These are phyloP conservation scores for Muschampia plurimacula DNA, from an alignment of 2,888 invertebrate genomes.

Conservation along the genomic window DNA sequence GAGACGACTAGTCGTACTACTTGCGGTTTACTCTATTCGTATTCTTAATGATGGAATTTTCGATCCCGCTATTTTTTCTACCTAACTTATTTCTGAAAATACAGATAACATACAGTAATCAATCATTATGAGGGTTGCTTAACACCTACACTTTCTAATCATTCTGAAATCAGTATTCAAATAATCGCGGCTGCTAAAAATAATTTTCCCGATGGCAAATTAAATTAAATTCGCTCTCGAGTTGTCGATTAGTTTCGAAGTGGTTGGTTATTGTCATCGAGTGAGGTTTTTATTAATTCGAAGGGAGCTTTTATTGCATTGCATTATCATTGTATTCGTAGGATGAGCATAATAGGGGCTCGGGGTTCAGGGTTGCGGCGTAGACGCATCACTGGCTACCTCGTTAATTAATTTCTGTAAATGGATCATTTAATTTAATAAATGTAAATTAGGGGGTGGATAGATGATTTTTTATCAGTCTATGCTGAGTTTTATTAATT, in stretches of 20 bases:
- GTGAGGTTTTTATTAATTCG: slow-evolving; percentile 83
- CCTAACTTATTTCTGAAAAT: too few species aligned
- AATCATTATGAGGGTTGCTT: too few species aligned
- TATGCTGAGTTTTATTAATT: slow-evolving; percentile 39
- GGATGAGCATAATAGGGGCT: slow-evolving; percentile 59
- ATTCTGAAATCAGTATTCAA: neutral
- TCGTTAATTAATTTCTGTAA: slow-evolving; percentile 84
- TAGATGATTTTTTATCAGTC: slow-evolving; percentile 60
- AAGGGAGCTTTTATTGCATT: slow-evolving; percentile 73
- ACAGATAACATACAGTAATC: too few species aligned
- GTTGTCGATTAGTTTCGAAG: slow-evolving; percentile 79
- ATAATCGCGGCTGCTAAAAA: slow-evolving; percentile 39
- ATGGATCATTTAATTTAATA: slow-evolving; percentile 86
- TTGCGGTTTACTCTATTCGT: neutral
- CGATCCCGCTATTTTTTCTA: too few species aligned
- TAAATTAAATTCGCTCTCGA: slow-evolving; percentile 72
- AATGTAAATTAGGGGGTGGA: slow-evolving; percentile 83
- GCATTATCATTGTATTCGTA: slow-evolving; percentile 69
- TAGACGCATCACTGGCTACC: slow-evolving; percentile 79
- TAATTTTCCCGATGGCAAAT: slow-evolving; percentile 61
- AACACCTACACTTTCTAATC: too few species aligned
- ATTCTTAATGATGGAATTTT: too few species aligned
- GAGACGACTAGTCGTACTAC: neutral
- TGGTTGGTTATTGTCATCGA: slow-evolving; percentile 78
- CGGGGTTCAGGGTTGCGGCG: slow-evolving; percentile 57